Conservation (phyloP, 2,888 invertebrate species). For the Teleiodes luculella region DNA sequence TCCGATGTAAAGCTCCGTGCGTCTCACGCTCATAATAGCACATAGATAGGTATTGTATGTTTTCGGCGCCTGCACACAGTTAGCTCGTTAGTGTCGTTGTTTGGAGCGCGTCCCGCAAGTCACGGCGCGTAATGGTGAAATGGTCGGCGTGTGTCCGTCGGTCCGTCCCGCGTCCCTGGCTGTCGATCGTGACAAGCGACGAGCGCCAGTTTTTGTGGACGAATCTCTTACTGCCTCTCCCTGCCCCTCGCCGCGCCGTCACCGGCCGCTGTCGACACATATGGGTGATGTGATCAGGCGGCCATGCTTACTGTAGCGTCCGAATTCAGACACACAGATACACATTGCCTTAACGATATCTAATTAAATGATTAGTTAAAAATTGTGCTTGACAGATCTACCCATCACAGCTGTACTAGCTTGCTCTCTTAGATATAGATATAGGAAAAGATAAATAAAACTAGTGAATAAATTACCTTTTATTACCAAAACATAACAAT, state of each 20-base stretch:
- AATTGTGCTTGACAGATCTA: too few species aligned
- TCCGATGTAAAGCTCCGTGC: background rate
- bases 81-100: constrained; percentile 5
- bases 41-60: background rate
- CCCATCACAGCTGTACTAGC: too few species aligned
- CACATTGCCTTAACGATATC: too few species aligned
- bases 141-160: constrained; percentile 3
- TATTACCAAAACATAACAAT: too few species aligned
- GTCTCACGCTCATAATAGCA: background rate
- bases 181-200: background rate
- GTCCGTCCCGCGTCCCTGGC: background rate
- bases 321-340: too few species aligned
- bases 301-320: too few species aligned
- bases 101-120: constrained; percentile 29
- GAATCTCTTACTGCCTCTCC: background rate
- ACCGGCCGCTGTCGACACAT: background rate
- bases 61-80: background rate
- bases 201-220: constrained; percentile 5
- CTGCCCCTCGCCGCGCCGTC: background rate
- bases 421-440: too few species aligned
- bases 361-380: too few species aligned
- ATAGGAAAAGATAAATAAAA: too few species aligned
- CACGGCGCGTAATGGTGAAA: constrained; percentile 40
- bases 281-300: too few species aligned
- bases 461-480: too few species aligned